phyloP scores from a whole-genome alignment of 2,888 invertebrate genomes.

The Lochmaea crataegi region DNA sequence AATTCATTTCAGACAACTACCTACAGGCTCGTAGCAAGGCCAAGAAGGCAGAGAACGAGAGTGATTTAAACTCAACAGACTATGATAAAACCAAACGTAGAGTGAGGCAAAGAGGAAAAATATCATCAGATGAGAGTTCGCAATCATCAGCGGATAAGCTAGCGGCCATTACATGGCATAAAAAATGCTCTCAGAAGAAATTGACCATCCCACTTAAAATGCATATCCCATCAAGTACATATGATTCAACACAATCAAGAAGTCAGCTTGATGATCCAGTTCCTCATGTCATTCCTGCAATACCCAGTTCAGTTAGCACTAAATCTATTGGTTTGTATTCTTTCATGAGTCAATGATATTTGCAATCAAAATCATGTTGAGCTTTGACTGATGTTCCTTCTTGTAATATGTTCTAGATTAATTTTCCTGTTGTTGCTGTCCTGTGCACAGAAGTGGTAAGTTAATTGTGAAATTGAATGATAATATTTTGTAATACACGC shows the following conservation, averaged over 20 bases:
- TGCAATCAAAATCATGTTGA: not conserved
- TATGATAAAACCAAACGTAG: constrained; percentile 16
- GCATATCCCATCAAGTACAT: not conserved
- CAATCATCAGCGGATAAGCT: not conserved
- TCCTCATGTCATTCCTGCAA: not conserved
- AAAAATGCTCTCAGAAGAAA: not conserved
- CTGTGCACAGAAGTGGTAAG: constrained; percentile 20
- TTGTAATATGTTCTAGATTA: constrained; percentile 7
- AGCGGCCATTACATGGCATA: not conserved
- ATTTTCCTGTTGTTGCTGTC: constrained; percentile 11
- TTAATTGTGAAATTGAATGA: constrained; percentile 12
- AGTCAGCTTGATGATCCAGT: too few relatives aligned
- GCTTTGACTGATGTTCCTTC: constrained; percentile 6
- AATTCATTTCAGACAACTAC: constrained; percentile 21
- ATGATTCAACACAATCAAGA: too few relatives aligned
- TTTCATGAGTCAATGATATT: not conserved
- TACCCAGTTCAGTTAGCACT: not conserved
- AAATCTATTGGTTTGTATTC: constrained; percentile 6
- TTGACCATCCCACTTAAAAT: not conserved
- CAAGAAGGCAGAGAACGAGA: constrained; percentile 22
- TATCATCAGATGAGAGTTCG: constrained; percentile 23
- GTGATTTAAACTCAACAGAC: constrained; percentile 17
- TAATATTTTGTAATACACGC: constrained; percentile 10
- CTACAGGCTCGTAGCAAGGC: constrained; percentile 18
- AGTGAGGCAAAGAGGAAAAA: constrained; percentile 19